Evolutionary conservation across 2,113 vertebrate species (phyloP).

Genomic region (Petromus typicus): DNA sequence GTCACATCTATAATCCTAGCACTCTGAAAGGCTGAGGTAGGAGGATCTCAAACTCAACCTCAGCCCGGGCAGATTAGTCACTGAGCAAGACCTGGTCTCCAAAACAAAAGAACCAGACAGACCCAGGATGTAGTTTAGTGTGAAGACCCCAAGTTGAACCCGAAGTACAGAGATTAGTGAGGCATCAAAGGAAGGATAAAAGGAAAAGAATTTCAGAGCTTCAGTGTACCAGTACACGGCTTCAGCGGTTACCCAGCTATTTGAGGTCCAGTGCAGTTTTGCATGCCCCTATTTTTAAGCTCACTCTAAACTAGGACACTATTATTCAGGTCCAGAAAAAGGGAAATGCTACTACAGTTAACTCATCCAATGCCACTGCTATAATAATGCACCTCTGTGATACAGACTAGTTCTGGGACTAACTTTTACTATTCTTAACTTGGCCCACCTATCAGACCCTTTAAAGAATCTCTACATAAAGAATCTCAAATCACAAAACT

Average conservation of each 20-base stretch:
- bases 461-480: background rate
- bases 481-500: background rate
- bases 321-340: conserved; percentile 11
- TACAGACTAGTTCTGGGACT: background rate
- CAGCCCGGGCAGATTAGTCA: background rate
- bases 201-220: background rate
- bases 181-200: background rate
- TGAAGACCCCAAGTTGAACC: background rate
- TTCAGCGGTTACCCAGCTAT: background rate
- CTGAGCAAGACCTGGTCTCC: background rate
- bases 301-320: conserved; percentile 22
- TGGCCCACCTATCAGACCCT: background rate
- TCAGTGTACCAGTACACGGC: background rate
- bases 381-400: background rate
- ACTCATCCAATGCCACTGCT: background rate
- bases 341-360: background rate
- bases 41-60: background rate
- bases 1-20: background rate
- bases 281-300: background rate
- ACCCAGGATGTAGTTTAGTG: background rate
- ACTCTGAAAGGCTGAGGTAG: background rate
- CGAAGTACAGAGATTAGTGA: background rate
- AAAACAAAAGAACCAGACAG: background rate
- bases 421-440: background rate
- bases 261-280: background rate